These are phyloP conservation scores for Stigmatopora nigra DNA, from an alignment of 2,113 vertebrate genomes.

Conservation along the genomic window DNA sequence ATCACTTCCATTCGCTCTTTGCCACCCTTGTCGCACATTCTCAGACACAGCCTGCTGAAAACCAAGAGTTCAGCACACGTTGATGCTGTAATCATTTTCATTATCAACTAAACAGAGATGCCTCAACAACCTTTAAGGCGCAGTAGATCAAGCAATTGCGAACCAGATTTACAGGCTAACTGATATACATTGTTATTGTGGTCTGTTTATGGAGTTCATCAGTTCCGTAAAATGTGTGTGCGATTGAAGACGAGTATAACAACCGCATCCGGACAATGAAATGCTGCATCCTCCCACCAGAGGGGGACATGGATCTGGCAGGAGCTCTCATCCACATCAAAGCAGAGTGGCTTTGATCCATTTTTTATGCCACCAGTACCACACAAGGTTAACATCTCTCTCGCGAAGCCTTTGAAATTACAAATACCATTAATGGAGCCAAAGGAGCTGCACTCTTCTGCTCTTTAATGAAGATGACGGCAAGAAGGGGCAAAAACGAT, in stretches of 20 bases:
- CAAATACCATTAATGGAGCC: constrained; percentile 58
- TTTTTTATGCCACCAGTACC: constrained; percentile 68
- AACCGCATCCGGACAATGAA: background rate
- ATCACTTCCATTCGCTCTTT: constrained; percentile 21
- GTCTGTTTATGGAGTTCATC: constrained; percentile 13
- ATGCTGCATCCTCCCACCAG: constrained; percentile 41
- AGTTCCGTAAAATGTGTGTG: constrained; percentile 12
- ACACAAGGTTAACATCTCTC: constrained; percentile 68
- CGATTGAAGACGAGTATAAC: background rate
- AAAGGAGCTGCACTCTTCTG: constrained; percentile 52
- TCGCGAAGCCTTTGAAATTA: constrained; percentile 61
- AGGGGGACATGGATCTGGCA: constrained; percentile 37
- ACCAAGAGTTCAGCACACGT: constrained; percentile 29
- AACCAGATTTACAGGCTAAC: constrained; percentile 37
- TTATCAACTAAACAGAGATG: constrained; percentile 16
- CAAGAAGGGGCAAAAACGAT: constrained; percentile 10
- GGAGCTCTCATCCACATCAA: constrained; percentile 59
- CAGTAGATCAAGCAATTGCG: constrained; percentile 32
- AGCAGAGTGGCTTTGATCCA: constrained; percentile 64
- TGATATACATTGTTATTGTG: constrained; percentile 32
- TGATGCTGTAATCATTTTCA: background rate
- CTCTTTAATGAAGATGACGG: constrained; percentile 45
- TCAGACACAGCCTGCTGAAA: constrained; percentile 22
- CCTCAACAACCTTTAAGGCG: constrained; percentile 4
- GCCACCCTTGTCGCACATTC: constrained; percentile 9